A percentile compares a stretch with the other conserved stretches of the same genome.
phyloP scores from a whole-genome alignment of 2,113 vertebrate species.

The Pterocles gutturalis region DNA sequence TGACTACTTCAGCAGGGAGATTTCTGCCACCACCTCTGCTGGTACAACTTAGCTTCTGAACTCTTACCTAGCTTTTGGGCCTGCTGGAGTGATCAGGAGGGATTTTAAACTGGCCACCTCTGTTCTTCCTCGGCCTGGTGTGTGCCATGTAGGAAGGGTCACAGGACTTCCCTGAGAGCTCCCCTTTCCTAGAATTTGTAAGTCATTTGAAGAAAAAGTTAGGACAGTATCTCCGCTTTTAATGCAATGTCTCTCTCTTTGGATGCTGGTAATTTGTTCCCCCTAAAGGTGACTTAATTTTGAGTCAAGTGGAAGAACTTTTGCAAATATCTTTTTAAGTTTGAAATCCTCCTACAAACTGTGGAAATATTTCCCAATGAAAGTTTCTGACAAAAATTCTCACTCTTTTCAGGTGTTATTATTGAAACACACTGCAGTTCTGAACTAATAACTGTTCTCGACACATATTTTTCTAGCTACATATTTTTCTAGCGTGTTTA shows the following conservation, averaged over 20 bases:
- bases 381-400: background rate
- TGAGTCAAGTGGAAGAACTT: background rate
- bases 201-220: background rate
- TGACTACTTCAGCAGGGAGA: background rate
- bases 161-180: background rate
- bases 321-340: background rate
- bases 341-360: background rate
- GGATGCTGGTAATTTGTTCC: background rate
- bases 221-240: background rate
- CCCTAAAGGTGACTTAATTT: background rate
- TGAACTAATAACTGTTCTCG: background rate
- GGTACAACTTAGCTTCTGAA: background rate
- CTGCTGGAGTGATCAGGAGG: background rate
- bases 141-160: background rate
- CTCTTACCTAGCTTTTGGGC: background rate
- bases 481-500: conserved; percentile 3
- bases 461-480: background rate
- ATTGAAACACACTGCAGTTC: background rate
- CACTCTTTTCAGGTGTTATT: background rate
- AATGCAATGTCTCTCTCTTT: background rate
- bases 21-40: background rate
- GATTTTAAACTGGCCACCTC: background rate
- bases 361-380: background rate
- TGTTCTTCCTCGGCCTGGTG: background rate
- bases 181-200: background rate